Conservation (phyloP, 2,113 vertebrate genomes). For the Proterorhinus semilunaris region DNA sequence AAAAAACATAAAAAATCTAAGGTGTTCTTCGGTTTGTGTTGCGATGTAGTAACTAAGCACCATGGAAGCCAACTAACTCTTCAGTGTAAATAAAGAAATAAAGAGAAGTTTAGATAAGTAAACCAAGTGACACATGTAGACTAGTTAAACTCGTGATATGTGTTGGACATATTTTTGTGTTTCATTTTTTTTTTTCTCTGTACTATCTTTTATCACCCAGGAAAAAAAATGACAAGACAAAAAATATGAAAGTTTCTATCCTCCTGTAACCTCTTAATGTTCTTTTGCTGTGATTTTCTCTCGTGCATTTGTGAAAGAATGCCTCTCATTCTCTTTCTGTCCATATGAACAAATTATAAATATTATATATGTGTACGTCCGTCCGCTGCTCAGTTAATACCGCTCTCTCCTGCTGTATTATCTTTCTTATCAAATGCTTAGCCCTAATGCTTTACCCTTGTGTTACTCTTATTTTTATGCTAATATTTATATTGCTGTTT, state of each 20-base stretch:
- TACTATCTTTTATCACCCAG: conserved; percentile 74
- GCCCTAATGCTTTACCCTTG: conserved; percentile 77
- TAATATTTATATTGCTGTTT: conserved; percentile 99
- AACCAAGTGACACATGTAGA: conserved; percentile 77
- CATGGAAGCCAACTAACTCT: conserved; percentile 79
- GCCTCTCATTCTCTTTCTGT: conserved; percentile 82
- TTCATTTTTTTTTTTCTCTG: conserved; percentile 69
- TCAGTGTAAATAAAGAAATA: conserved; percentile 78
- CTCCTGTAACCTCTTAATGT: conserved; percentile 75
- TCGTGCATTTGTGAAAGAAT: conserved; percentile 86
- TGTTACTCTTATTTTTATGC: conserved; percentile 99
- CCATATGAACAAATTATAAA: conserved; percentile 82
- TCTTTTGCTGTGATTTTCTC: conserved; percentile 81
- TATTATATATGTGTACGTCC: conserved; percentile 80
- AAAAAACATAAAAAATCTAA: conserved; percentile 52
- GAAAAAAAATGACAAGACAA: conserved; percentile 65
- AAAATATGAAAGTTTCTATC: conserved; percentile 72
- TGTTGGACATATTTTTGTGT: conserved; percentile 82
- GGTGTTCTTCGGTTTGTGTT: conserved; percentile 77
- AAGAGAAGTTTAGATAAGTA: conserved; percentile 78
- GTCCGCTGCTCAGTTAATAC: conserved; percentile 88
- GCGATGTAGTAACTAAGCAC: conserved; percentile 80
- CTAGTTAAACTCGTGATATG: conserved; percentile 79
- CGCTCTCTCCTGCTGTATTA: conserved; percentile 90
- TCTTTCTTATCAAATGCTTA: conserved; percentile 90